A percentile compares a stretch with the other conserved stretches of the same genome.
These are phyloP conservation scores for Syngnathus typhle DNA, from an alignment of 2,113 vertebrate genomes.

Conservation along the genomic window DNA sequence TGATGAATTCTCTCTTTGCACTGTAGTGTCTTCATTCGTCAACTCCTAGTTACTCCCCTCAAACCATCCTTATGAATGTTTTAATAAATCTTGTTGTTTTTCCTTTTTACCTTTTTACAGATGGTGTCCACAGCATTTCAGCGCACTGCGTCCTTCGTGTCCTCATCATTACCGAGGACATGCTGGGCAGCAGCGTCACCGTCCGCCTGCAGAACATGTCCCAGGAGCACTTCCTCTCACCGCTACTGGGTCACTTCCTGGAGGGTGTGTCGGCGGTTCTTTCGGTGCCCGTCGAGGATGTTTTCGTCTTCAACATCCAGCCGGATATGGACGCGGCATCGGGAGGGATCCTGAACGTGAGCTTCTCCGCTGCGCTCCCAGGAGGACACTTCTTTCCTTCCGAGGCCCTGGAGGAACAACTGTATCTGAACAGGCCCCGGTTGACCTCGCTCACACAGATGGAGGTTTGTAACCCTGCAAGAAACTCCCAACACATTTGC, in stretches of 20 bases:
- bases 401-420: constrained; percentile 93
- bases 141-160: constrained; percentile 90
- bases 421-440: constrained; percentile 89
- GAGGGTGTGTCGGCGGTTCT: constrained; percentile 92
- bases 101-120: constrained; percentile 56
- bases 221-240: constrained; percentile 95
- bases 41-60: background rate
- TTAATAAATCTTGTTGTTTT: background rate
- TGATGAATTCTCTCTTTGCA: background rate
- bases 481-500: background rate
- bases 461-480: constrained; percentile 60
- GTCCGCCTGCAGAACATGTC: constrained; percentile 98
- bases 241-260: constrained; percentile 82
- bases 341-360: constrained; percentile 87
- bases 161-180: constrained; percentile 94
- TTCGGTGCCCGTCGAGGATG: constrained; percentile 84
- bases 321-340: constrained; percentile 83
- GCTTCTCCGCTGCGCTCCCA: constrained; percentile 85
- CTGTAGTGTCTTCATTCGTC: background rate
- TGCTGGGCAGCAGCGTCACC: constrained; percentile 94
- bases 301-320: constrained; percentile 97
- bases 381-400: constrained; percentile 89
- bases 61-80: background rate
- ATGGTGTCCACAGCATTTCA: constrained; percentile 89
- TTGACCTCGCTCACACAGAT: constrained; percentile 87